Base-by-base conservation (phyloP, 2,797 vertebrate species). In the Morelia viridis region DNA sequence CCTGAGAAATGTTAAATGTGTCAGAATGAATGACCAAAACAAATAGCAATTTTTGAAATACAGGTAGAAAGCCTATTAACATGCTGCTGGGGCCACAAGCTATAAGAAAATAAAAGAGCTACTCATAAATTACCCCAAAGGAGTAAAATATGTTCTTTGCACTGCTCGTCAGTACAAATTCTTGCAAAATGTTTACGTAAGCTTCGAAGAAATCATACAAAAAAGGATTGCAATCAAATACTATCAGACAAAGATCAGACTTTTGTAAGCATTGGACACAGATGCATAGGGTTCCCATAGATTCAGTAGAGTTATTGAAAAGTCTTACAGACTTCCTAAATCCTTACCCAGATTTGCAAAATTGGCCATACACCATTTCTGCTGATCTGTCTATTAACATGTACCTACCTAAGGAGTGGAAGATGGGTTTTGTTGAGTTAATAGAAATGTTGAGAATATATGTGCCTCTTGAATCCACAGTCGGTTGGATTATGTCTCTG, bases 1-100 rank as follows among this genome's bases (percentile, higher is more conserved):
- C 80, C 88, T 62, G 65, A 93, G 17, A 9, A 92, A 91, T 92
- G 64, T 13, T 89, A 89, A 92, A 92, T 58, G 58, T 92, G 22
- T 68, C 31, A 89, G 50, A 92, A 26, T 85, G 87, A 84, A 89
- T 56, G 24, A 85, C 76, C 87, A 85, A 65, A 85, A 85, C 31
- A 92, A 89, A 89, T 46, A 58, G 50, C 91, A 65, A 85, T 89
- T 84, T 89, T 84, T 31, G 3, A 58, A 80, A 62, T 85, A 24
- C 87, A 89, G 24, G 41, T 56, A 89, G 15, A 50, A 41, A 85
- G 9, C 53, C 68, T 88, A 41, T 19, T 62, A 35, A 68, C 53
- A 60, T 58, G 57, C 11, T 88, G 31, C 13, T 53, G 10, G 60
- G 60, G 26, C 91, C 87, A 84, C 80, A 71, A 61, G 24, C 22